phyloP scores from a whole-genome alignment of 2,888 invertebrate species.

The Agelastica alni region DNA sequence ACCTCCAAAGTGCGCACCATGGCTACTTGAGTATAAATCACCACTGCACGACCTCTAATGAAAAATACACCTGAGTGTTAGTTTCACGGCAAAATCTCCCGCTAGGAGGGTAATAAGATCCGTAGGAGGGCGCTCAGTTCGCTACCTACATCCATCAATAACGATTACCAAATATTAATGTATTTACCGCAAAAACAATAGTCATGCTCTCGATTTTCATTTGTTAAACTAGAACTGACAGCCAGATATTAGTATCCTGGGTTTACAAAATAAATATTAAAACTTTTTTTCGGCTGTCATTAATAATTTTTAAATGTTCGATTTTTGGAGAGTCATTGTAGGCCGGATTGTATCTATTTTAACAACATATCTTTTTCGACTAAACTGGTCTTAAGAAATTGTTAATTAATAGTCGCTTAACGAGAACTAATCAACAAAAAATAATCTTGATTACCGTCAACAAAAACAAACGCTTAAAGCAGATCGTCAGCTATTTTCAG shows the following conservation, averaged over 20 bases:
- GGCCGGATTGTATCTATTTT: conserved; percentile 47
- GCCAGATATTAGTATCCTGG: conserved; percentile 31
- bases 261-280: conserved; percentile 26
- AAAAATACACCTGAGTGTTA: conserved; percentile 48
- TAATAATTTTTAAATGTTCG: conserved; percentile 14
- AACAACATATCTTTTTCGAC: too few relatives aligned
- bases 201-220: conserved; percentile 46
- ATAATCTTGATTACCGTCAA: too few relatives aligned
- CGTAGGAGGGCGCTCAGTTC: conserved; percentile 49
- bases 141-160: conserved; percentile 56
- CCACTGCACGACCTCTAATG: conserved; percentile 43
- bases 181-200: conserved; percentile 42
- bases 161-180: conserved; percentile 53
- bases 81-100: conserved; percentile 50
- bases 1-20: conserved; percentile 36
- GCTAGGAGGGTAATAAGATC: conserved; percentile 55
- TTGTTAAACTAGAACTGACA: conserved; percentile 39
- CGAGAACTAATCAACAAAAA: too few relatives aligned
- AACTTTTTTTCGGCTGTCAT: conserved; percentile 6
- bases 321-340: conserved; percentile 6
- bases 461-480: too few relatives aligned
- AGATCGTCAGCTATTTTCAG: too few relatives aligned
- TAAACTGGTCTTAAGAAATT: too few relatives aligned
- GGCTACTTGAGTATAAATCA: conserved; percentile 43
- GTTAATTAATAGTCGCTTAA: too few relatives aligned